phyloP scores from a whole-genome alignment of 2,888 invertebrate species.

The Agonopterix subpropinquella region DNA sequence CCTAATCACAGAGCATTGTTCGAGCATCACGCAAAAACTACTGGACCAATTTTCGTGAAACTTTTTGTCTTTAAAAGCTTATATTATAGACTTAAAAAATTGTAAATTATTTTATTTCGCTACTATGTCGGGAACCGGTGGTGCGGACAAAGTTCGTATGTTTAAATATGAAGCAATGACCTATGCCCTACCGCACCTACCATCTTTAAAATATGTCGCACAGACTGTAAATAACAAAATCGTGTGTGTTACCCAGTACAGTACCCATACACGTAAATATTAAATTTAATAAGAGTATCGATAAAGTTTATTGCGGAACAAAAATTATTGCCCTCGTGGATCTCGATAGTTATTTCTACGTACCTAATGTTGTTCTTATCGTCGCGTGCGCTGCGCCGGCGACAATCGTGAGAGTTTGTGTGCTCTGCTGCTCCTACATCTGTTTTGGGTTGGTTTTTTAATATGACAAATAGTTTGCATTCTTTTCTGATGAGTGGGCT shows the following conservation, averaged over 20 bases:
- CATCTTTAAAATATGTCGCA: no score
- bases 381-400: conserved; percentile 28
- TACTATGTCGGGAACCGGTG: no score
- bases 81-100: no score
- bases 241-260: neutral
- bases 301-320: conserved; percentile 62
- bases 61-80: no score
- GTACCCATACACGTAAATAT: conserved; percentile 24
- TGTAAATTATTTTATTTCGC: no score
- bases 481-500: neutral
- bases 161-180: no score
- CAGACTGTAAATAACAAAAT: neutral
- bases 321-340: conserved; percentile 71
- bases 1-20: no score
- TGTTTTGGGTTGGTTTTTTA: conserved; percentile 24
- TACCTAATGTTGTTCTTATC: conserved; percentile 49
- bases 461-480: neutral
- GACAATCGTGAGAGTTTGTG: conserved; percentile 62
- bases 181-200: no score
- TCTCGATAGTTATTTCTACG: conserved; percentile 65
- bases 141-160: no score
- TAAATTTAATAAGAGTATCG: conserved; percentile 67
- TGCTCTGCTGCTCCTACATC: conserved; percentile 3
- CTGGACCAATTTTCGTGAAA: no score
- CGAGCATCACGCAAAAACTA: no score